Base-by-base conservation (phyloP, 2,888 invertebrate genomes). In the Autographa pulchrina region DNA sequence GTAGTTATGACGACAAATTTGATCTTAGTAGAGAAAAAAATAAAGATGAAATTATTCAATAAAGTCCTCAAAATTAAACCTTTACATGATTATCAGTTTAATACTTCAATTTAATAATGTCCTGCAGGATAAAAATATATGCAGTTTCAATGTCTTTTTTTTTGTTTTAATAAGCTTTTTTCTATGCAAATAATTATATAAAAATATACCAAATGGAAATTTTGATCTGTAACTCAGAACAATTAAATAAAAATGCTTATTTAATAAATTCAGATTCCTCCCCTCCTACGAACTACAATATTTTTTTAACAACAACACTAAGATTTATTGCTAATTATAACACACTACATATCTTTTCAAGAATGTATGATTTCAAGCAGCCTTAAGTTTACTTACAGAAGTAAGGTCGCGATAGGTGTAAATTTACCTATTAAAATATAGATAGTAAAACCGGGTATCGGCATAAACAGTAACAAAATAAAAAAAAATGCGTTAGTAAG, bases 201-300 rank as follows among this genome's bases (percentile, higher is more conserved):
- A 16, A 43, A 58, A 35, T 41, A 43, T 58, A 48, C 6, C 38
- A 43, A 38, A 58, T 16, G n/a, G 14, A 54, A 61, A 58, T 16
- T 54, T 38, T 35, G 59, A n/a, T 70, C 56, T 62, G 64, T 35
- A 75, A 43, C 60, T 43, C 79, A 59, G 63, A 67, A 72, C 68
- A 80, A 72, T 69, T 66, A 64, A 32, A 75, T 56, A 60, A 25
- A 65, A 67, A 72, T 65, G 61, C 62, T 79, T 68, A 64, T 31
- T 68, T 79, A 79, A 67, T 78, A 79, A 78, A 78, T 78, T 78
- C 80, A 75, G 72, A 72, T 79, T 80, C 16, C 43, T 16, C 63
- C 61, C 32, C 32, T 79, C 38, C 38, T 61, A 43, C 35, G 62
- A 20, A 70, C 18, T n/a, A 73, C 56, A 14, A 48, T 38, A 14